Evolutionary conservation across 2,888 invertebrate species (phyloP), one percentile per base, ranked within the genome.

Genomic region (Dermolepida albohirtum): DNA sequence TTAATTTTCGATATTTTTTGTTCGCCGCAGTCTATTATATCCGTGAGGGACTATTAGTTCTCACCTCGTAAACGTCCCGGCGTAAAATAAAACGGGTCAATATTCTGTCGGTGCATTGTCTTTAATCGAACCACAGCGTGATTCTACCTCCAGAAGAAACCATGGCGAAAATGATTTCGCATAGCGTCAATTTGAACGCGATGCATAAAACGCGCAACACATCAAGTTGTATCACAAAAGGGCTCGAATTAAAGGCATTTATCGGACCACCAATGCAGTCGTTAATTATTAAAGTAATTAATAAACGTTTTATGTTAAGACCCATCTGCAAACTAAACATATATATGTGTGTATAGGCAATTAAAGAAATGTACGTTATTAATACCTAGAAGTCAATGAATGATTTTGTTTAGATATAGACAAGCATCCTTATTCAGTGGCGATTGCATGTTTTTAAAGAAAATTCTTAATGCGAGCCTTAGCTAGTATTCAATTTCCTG

Each of bases 211-310:
- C 50, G 7, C 22, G n/a, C 50, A 1, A 50, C 50, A 11, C 49
- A 12, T 11, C 49, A 50, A 7, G 11, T 22, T 22, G 10, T 50
- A 16, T 17, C 22, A 50, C 27, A 50, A 59, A 59, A 40, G 59
- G 44, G 14, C 11, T 44, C 29, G 59, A 59, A 44, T 59, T 59
- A 44, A 59, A 16, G 29, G 12, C 43, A 29, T 59, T 47, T 59
- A 59, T 14, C 8, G 44, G 59, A 59, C 59, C 59, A 59, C 59
- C 59, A 44, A 44, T 44, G 59, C 59, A 27, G 59, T 12, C 39
- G 59, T 5, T 59, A 59, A 59, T 59, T 59, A 59, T 47, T 59
- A 29, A 43, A 27, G 59, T 59, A 47, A 59, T 59, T 59, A 59
- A 59, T 59, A 59, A 44, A 8, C 29, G 44, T 29, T 59, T 59